phyloP scores from a whole-genome alignment of 2,888 invertebrate species.

The Agonopterix arenella region DNA sequence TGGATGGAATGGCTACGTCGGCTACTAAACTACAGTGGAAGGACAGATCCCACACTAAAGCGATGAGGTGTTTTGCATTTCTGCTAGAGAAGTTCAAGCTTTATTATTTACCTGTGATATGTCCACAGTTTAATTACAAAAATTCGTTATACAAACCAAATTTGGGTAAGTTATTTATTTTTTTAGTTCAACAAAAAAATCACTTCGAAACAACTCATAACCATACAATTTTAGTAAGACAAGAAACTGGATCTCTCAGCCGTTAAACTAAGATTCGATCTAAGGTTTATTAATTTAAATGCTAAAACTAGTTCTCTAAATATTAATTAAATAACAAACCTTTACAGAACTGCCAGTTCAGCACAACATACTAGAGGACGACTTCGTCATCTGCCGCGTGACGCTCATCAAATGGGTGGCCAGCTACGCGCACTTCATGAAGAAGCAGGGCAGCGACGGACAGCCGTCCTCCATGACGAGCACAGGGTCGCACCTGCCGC shows the following conservation, averaged over 20 bases:
- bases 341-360: conserved; percentile 83
- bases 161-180: conserved; percentile 73
- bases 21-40: conserved; percentile 94
- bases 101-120: conserved; percentile 92
- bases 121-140: conserved; percentile 88
- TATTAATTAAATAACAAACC: background rate
- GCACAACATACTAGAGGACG: conserved; percentile 82
- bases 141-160: conserved; percentile 90
- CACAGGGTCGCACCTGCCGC: conserved; percentile 55
- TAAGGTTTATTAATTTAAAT: too few relatives aligned
- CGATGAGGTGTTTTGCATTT: conserved; percentile 91
- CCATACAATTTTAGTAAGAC: too few relatives aligned
- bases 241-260: too few relatives aligned
- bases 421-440: conserved; percentile 87
- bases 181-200: too few relatives aligned
- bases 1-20: conserved; percentile 95
- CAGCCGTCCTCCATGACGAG: conserved; percentile 69
- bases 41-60: conserved; percentile 86
- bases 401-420: conserved; percentile 94
- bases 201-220: too few relatives aligned
- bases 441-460: conserved; percentile 74
- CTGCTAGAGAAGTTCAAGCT: conserved; percentile 93
- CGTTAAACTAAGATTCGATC: too few relatives aligned
- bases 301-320: too few relatives aligned
- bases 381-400: conserved; percentile 85